Evolutionary conservation across 1,140 invertebrate genomes (phyloP).

Genomic region (Trinorchestia longiramus): DNA sequence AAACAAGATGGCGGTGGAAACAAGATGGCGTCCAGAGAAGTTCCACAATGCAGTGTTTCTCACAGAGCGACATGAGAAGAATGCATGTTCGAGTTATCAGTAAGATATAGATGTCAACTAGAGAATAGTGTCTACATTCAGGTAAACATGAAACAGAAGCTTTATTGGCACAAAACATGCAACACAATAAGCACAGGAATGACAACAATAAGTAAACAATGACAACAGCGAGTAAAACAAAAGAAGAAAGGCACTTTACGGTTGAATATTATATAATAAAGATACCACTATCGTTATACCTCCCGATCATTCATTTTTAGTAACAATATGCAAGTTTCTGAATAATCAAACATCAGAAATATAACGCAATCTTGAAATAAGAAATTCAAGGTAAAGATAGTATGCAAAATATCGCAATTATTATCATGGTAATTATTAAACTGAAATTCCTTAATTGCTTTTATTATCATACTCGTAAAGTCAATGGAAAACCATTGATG

Average conservation of each 20-base stretch:
- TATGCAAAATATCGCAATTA: not conserved
- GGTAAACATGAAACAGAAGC: not conserved
- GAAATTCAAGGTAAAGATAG: not conserved
- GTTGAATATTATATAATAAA: slow-evolving; percentile 21
- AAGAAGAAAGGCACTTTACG: not conserved
- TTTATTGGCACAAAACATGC: not conserved
- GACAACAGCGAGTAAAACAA: not conserved
- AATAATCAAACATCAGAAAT: not conserved
- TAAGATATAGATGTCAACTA: not conserved
- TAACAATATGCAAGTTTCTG: not conserved
- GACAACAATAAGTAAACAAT: not conserved
- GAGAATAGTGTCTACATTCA: not conserved
- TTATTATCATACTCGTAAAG: not conserved
- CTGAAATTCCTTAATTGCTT: not conserved
- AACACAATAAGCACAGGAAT: not conserved
- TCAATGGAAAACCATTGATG: not conserved
- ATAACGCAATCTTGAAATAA: too few relatives aligned
- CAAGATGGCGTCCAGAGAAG: slow-evolving; percentile 6
- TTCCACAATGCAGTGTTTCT: not conserved
- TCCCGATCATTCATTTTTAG: not conserved
- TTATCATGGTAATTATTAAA: not conserved
- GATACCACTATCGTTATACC: slow-evolving; percentile 19
- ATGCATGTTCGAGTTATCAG: not conserved
- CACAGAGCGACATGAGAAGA: not conserved
- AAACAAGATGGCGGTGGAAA: not conserved